Conservation (phyloP, 92 coral and sea anemone genomes). For the Heteractis magnifica region DNA sequence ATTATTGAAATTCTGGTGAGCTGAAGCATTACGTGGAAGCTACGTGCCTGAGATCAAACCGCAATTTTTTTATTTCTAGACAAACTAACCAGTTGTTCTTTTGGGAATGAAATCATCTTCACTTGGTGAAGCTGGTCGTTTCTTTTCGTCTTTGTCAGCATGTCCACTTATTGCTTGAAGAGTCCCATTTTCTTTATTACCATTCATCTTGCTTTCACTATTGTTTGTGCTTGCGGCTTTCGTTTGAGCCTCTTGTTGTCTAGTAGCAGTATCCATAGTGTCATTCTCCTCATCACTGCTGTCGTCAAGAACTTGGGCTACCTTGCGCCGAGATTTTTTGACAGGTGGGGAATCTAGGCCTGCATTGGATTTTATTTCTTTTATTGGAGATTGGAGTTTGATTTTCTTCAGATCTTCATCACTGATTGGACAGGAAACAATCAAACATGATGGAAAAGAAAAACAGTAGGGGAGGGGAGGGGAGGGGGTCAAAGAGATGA, state of each 20-base stretch:
- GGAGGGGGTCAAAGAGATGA: neutral
- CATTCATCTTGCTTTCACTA: constrained; percentile 9
- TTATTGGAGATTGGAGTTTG: constrained; percentile 23
- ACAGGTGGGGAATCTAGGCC: constrained; percentile 73
- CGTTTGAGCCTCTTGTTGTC: constrained; percentile 4
- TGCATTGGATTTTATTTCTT: constrained; percentile 19
- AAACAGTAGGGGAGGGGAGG: neutral
- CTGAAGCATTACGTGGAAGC: neutral
- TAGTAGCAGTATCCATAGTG: constrained; percentile 24
- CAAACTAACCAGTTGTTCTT: constrained; percentile 63
- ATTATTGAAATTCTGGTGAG: neutral
- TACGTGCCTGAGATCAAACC: neutral
- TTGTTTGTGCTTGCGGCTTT: neutral
- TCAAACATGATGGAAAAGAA: neutral
- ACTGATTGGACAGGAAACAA: constrained; percentile 16
- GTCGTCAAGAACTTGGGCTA: constrained; percentile 64
- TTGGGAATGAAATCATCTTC: constrained; percentile 55
- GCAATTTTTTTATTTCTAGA: neutral
- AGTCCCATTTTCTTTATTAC: constrained; percentile 9
- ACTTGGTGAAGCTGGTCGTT: constrained; percentile 29
- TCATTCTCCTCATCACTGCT: constrained; percentile 79
- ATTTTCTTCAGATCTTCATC: neutral
- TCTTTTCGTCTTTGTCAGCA: constrained; percentile 11
- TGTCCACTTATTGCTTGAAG: constrained; percentile 26
- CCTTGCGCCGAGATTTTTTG: constrained; percentile 73